Evolutionary conservation across 2,797 vertebrate genomes (phyloP).

Genomic region (Neosilurus hyrtlii): DNA sequence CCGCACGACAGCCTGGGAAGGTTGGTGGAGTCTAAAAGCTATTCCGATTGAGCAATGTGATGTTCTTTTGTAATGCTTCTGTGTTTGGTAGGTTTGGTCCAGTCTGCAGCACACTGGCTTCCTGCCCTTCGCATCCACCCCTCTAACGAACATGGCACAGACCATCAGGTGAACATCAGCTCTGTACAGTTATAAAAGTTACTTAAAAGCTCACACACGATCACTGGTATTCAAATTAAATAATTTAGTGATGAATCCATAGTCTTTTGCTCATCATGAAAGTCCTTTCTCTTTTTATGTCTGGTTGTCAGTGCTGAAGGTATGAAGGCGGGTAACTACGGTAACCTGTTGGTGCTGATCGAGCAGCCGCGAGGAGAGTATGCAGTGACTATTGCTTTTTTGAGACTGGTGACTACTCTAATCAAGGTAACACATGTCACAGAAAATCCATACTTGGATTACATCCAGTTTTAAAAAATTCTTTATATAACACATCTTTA

Average conservation of each 20-base stretch:
- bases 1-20: constrained; percentile 91
- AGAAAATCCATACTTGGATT: neutral
- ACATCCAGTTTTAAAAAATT: neutral
- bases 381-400: constrained; percentile 88
- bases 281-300: neutral
- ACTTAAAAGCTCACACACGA: neutral
- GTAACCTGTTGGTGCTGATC: constrained; percentile 88
- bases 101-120: constrained; percentile 95
- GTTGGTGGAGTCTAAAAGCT: constrained; percentile 64
- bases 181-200: too few species aligned
- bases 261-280: neutral
- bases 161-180: constrained; percentile 80
- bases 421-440: constrained; percentile 80
- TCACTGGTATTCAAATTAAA: neutral
- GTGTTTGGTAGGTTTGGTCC: constrained; percentile 85
- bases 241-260: too few species aligned
- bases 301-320: constrained; percentile 82
- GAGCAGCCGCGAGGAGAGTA: constrained; percentile 96
- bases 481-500: too few species aligned
- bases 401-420: constrained; percentile 88
- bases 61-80: neutral
- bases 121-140: constrained; percentile 87
- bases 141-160: constrained; percentile 84
- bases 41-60: neutral
- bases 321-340: constrained; percentile 96